Evolutionary conservation across 2,797 vertebrate species (phyloP).

Genomic region (Sphenopsis melanotis): DNA sequence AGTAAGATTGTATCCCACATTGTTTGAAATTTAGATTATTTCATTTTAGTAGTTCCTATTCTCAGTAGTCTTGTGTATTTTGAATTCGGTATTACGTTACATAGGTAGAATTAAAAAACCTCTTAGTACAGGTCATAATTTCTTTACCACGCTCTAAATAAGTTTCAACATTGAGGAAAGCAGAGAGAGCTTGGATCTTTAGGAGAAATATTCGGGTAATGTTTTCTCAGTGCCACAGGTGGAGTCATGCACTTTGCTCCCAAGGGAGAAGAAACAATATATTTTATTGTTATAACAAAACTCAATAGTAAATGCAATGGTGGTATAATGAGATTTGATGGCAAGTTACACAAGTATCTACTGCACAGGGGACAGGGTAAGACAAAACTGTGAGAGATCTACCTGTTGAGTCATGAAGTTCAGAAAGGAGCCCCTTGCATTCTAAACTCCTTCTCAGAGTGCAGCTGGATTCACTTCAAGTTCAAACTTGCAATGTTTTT

Average conservation of each 20-base stretch:
- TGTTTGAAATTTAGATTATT: not conserved
- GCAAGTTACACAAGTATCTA: not conserved
- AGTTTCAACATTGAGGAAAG: not conserved
- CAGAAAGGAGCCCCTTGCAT: not conserved
- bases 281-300: not conserved
- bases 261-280: not conserved
- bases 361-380: not conserved
- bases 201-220: not conserved
- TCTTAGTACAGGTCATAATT: not conserved
- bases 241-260: not conserved
- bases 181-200: not conserved
- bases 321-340: not conserved
- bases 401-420: not conserved
- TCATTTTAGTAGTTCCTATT: not conserved
- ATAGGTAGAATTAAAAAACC: not conserved
- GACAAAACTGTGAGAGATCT: not conserved
- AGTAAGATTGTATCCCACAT: not conserved
- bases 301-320: not conserved
- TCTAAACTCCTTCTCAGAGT: not conserved
- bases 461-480: not conserved
- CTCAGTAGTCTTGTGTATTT: not conserved
- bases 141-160: not conserved
- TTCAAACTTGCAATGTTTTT: not conserved
- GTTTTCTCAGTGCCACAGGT: not conserved
- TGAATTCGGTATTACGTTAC: not conserved